phyloP scores from a whole-genome alignment of 2,888 invertebrate genomes.

The Teinopalpus imperialis region DNA sequence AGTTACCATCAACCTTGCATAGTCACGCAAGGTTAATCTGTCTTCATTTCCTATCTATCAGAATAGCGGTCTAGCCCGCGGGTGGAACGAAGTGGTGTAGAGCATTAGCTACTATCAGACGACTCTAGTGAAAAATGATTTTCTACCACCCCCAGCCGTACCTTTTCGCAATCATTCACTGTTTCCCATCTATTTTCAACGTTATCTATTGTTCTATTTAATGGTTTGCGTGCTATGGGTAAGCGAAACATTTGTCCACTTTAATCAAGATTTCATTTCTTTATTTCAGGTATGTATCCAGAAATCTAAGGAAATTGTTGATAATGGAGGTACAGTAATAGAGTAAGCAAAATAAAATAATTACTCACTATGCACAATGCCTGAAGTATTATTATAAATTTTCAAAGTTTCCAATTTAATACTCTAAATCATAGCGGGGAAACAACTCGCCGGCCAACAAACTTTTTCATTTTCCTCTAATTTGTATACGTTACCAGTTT shows the following conservation, averaged over 20 bases:
- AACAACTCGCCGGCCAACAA: conserved; percentile 8
- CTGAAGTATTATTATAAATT: background rate
- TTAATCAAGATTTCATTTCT: conserved; percentile 21
- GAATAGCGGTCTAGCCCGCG: conserved; percentile 54
- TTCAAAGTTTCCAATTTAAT: conserved; percentile 12
- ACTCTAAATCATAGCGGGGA: conserved; percentile 1
- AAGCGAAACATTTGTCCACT: conserved; percentile 40
- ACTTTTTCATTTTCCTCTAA: conserved; percentile 14
- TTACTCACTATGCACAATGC: background rate
- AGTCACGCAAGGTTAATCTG: conserved; percentile 77
- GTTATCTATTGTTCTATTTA: conserved; percentile 61
- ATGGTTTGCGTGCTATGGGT: conserved; percentile 61
- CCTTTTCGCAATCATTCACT: conserved; percentile 67
- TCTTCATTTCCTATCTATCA: conserved; percentile 82
- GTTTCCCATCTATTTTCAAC: conserved; percentile 62
- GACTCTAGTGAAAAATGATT: conserved; percentile 77
- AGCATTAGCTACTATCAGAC: conserved; percentile 74
- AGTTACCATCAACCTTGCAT: conserved; percentile 48
- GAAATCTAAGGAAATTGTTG: conserved; percentile 8
- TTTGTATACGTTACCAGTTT: conserved; percentile 19
- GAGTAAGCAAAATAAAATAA: no score
- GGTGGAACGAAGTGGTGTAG: conserved; percentile 54
- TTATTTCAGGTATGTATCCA: conserved; percentile 26
- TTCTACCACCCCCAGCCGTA: conserved; percentile 68
- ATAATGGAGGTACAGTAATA: conserved; percentile 10